Conservation (phyloP, 2,888 invertebrate genomes). For the Ecdyonurus torrentis region DNA sequence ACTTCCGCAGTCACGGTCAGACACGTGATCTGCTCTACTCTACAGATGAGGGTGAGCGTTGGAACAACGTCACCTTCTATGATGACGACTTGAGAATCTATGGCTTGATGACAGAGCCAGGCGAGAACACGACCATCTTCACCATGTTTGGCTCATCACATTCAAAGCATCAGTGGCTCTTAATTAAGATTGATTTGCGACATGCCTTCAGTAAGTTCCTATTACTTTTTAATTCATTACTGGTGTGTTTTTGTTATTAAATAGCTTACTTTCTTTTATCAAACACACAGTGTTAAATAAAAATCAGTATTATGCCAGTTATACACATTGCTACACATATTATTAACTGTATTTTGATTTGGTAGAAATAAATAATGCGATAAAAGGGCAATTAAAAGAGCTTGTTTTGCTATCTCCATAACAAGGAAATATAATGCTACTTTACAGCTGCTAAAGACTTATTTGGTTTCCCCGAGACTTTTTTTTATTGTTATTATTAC, state of each 20-base stretch:
- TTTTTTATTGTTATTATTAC: too few relatives aligned
- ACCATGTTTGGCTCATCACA: slow-evolving; percentile 73
- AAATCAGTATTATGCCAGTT: neutral
- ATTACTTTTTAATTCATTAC: slow-evolving; percentile 1
- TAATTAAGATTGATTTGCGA: slow-evolving; percentile 49
- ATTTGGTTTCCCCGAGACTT: too few relatives aligned
- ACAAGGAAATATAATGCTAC: too few relatives aligned
- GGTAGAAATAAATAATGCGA: too few relatives aligned
- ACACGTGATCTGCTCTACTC: slow-evolving; percentile 70
- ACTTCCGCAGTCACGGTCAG: slow-evolving; percentile 56
- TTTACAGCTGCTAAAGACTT: too few relatives aligned
- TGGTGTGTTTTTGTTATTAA: neutral
- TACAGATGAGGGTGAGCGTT: slow-evolving; percentile 68
- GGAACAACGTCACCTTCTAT: slow-evolving; percentile 53
- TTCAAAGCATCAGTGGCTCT: slow-evolving; percentile 74
- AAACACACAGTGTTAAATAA: neutral
- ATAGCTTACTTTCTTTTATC: neutral
- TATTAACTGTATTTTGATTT: too few relatives aligned
- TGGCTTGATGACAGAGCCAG: slow-evolving; percentile 83
- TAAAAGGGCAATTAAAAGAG: too few relatives aligned
- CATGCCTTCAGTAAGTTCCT: slow-evolving; percentile 33
- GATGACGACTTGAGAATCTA: slow-evolving; percentile 61
- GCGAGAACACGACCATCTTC: slow-evolving; percentile 82
- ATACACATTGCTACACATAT: too few relatives aligned
- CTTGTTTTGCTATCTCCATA: too few relatives aligned